Evolutionary conservation across 2,113 vertebrate genomes (phyloP), one percentile per base, ranked within the genome.

Genomic region (Ophthalmolycus amberensis): DNA sequence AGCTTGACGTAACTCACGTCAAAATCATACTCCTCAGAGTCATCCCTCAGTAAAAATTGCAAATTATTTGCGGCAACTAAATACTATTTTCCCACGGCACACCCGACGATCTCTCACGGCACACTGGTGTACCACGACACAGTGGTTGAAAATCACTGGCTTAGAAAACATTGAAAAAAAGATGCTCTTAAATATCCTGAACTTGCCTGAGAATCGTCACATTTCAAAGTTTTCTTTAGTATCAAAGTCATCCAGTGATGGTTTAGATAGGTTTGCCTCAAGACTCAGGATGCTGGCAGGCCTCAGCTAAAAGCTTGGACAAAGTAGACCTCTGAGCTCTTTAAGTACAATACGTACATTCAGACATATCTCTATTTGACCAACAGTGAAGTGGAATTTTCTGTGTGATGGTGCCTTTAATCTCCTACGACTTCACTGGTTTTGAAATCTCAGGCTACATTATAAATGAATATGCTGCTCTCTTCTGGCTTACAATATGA

Each of bases 381-480:
- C 22, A 42, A 12, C 3, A 40, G 63, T 14, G 37, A 42, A 42
- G 3, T 25, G 11, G 4, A n/a, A 16, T 29, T 25, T 66, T 18
- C 40, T 44, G 37, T 65, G 37, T 27, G 8, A 18, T 18, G 8
- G 22, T 11, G 12, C 11, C 22, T 54, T 37, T 63, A 46, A 44
- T 46, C 56, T 54, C 50, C 44, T 14, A 59, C 60, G 9, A 18
- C 29, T 34, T 37, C 15, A 59, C 3, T 11, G 64, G 11, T 16
- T 64, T 62, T 46, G 9, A 22, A 32, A 27, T 16, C 7, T 37
- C 37, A 14, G 6, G 20, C 4, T 9, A 14, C 20, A 46, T 54
- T 58, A 22, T 16, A 37, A 29, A 75, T 48, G 76, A 29, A 42
- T 59, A 25, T 82, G 59, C 78, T 73, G 75, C 86, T 32, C 83